Percentiles rank a stretch among this genome's conserved stretches.
Evolutionary conservation across 2,113 vertebrate genomes (phyloP).

Genomic region (Electrona antarctica): DNA sequence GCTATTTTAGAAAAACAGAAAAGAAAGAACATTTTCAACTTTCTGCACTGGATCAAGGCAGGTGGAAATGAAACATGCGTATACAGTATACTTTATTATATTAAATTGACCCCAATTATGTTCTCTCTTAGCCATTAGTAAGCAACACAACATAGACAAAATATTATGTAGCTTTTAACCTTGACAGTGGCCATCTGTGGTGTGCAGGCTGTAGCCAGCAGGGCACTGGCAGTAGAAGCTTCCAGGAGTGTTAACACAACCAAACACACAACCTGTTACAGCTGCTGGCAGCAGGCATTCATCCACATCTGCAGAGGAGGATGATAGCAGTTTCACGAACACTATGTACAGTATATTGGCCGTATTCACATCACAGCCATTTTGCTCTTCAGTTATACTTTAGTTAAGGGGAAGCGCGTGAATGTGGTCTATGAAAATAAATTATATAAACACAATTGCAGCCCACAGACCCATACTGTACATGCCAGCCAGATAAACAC

Average conservation of each 20-base stretch:
- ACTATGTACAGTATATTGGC: background rate
- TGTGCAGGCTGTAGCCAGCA: constrained; percentile 49
- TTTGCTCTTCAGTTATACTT: too few species aligned
- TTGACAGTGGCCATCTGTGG: constrained; percentile 43
- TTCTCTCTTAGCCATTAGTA: too few species aligned
- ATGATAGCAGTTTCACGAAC: background rate
- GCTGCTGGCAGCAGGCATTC: constrained; percentile 57
- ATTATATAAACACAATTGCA: constrained; percentile 18
- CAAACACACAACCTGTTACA: constrained; percentile 54
- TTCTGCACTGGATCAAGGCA: too few species aligned
- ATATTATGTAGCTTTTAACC: constrained; percentile 35
- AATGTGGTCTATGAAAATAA: background rate
- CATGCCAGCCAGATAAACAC: constrained; percentile 6
- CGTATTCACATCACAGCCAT: too few species aligned
- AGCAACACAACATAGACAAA: background rate
- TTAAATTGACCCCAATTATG: too few species aligned
- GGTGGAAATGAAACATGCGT: too few species aligned
- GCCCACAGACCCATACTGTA: background rate
- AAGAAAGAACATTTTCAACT: too few species aligned
- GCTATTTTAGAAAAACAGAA: too few species aligned
- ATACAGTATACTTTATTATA: background rate
- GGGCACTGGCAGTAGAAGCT: constrained; percentile 65
- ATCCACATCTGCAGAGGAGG: constrained; percentile 60
- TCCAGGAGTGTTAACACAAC: constrained; percentile 63
- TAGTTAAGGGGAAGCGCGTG: too few species aligned